Evolutionary conservation across 2,797 vertebrate species (phyloP).

Genomic region (Erpetoichthys calabaricus): DNA sequence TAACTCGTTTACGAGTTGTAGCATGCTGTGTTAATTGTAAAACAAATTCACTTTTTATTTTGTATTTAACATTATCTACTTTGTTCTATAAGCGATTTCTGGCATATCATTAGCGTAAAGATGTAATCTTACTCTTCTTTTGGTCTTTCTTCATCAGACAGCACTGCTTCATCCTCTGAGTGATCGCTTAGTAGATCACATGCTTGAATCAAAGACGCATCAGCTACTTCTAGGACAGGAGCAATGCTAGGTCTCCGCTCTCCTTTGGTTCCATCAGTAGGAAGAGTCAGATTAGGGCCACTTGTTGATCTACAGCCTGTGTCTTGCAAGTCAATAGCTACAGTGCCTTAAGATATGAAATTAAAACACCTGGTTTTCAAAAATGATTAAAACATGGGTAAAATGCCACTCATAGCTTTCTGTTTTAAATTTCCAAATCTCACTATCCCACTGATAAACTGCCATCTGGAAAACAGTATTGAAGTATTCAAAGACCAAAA

Average conservation of each 20-base stretch:
- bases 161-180: conserved; percentile 67
- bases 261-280: conserved; percentile 48
- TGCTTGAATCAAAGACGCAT: conserved; percentile 60
- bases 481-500: too few species aligned
- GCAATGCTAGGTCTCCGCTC: conserved; percentile 62
- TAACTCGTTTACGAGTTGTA: too few species aligned
- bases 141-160: conserved; percentile 53
- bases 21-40: too few species aligned
- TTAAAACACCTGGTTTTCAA: neutral
- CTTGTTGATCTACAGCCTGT: conserved; percentile 40
- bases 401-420: neutral
- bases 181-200: conserved; percentile 73
- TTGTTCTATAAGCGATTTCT: too few species aligned
- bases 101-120: conserved; percentile 6
- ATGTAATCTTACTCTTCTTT: conserved; percentile 45
- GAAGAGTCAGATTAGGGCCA: conserved; percentile 43
- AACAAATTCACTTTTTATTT: too few species aligned
- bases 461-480: too few species aligned
- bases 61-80: too few species aligned
- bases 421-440: neutral
- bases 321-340: conserved; percentile 59
- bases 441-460: too few species aligned
- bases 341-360: conserved; percentile 36
- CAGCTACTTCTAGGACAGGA: conserved; percentile 71
- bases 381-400: neutral